phyloP scores from a whole-genome alignment of 2,113 vertebrate species.

The Caretta caretta region DNA sequence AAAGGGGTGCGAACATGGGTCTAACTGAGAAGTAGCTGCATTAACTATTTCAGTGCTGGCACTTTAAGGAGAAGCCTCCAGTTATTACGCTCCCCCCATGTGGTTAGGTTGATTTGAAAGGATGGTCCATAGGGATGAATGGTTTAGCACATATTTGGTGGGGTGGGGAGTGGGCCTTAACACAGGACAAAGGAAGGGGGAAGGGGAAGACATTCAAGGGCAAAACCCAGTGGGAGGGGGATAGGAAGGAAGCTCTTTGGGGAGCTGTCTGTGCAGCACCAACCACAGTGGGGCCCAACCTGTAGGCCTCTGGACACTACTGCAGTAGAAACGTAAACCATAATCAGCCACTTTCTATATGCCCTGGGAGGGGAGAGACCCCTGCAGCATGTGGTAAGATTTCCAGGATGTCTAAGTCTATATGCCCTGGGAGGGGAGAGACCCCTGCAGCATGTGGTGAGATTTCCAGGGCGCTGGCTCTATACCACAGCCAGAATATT shows the following conservation, averaged over 20 bases:
- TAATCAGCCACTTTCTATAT: background rate
- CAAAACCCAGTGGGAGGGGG: background rate
- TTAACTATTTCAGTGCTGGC: background rate
- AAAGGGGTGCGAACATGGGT: no score
- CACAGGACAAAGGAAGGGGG: background rate
- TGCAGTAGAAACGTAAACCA: background rate
- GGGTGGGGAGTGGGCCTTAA: background rate
- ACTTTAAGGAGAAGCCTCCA: background rate
- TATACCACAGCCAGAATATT: no score
- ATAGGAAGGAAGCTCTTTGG: background rate
- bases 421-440: background rate
- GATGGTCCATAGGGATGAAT: background rate
- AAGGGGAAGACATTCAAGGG: background rate
- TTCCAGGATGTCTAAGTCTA: no score
- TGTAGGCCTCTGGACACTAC: no score
- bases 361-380: background rate
- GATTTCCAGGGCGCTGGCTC: no score
- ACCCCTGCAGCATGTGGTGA: no score
- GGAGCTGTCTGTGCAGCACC: background rate
- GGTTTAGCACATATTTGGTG: background rate
- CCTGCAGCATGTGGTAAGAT: no score
- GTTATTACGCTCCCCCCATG: background rate
- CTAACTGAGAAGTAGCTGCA: background rate
- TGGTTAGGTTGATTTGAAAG: background rate
- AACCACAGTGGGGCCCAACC: background rate